phyloP scores from a whole-genome alignment of 1,140 invertebrate species.

The Tetramorium alpestre region DNA sequence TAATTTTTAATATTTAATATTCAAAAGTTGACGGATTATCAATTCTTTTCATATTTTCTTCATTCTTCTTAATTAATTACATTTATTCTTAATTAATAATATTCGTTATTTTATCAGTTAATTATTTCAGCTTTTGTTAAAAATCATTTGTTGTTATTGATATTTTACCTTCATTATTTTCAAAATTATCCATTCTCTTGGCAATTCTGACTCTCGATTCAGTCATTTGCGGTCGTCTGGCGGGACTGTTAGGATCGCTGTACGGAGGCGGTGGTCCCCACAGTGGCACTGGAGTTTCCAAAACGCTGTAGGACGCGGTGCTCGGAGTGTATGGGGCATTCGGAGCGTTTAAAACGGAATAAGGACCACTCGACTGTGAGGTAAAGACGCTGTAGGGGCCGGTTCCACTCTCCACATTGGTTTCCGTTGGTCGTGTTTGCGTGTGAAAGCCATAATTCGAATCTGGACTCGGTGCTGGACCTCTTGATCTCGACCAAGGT shows the following conservation, averaged over 20 bases:
- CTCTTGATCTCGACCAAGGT: conserved; percentile 83
- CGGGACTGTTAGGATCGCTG: conserved; percentile 90
- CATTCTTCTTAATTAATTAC: not conserved
- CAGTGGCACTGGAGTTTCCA: conserved; percentile 86
- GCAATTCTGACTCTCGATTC: conserved; percentile 79
- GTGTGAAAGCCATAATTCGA: conserved; percentile 89
- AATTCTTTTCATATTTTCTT: not conserved
- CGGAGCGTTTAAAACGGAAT: conserved; percentile 81
- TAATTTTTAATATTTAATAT: not conserved
- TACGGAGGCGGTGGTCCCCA: conserved; percentile 92
- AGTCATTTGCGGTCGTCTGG: conserved; percentile 82
- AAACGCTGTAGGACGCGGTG: conserved; percentile 85
- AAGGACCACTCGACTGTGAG: conserved; percentile 80
- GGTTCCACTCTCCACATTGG: conserved; percentile 74
- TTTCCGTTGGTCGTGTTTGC: conserved; percentile 82
- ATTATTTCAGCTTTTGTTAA: no score
- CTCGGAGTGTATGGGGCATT: conserved; percentile 71
- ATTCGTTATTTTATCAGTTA: not conserved
- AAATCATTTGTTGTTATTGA: not conserved
- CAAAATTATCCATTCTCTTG: conserved; percentile 82
- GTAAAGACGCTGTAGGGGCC: conserved; percentile 77
- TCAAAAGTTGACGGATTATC: not conserved
- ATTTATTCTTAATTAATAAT: not conserved
- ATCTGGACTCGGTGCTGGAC: conserved; percentile 87
- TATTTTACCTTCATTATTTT: conserved; percentile 79